Conservation (phyloP, 2,797 vertebrate genomes). For the Enteromius unitaeniatus region DNA sequence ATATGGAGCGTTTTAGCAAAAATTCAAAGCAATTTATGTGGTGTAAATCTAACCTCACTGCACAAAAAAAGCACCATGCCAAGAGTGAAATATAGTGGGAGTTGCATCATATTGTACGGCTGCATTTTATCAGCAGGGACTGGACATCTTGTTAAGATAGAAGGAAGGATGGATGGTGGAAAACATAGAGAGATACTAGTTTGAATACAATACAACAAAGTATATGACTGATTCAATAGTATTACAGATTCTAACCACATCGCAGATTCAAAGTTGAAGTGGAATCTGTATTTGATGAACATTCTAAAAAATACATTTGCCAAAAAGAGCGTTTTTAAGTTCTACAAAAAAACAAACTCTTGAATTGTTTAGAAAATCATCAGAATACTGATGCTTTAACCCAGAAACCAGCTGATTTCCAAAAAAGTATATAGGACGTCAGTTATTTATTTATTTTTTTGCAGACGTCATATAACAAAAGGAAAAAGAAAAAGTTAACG, state of each 20-base stretch:
- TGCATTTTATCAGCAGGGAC: slow-evolving; percentile 31
- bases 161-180: slow-evolving; percentile 33
- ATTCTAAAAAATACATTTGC: neutral
- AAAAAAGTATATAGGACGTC: neutral
- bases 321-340: neutral
- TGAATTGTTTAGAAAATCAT: neutral
- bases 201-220: neutral
- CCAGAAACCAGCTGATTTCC: neutral
- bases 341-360: neutral
- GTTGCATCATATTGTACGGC: slow-evolving; percentile 37
- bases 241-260: neutral
- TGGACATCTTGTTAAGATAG: slow-evolving; percentile 45
- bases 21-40: slow-evolving; percentile 32
- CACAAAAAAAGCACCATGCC: slow-evolving; percentile 3
- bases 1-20: neutral
- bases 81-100: slow-evolving; percentile 25
- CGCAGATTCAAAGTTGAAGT: neutral
- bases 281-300: slow-evolving; percentile 1
- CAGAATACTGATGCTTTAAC: neutral
- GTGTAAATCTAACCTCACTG: slow-evolving; percentile 19
- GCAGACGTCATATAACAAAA: neutral
- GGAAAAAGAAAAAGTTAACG: neutral
- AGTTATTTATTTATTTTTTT: neutral
- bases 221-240: neutral
- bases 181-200: slow-evolving; percentile 6